Conservation (phyloP, 2,888 invertebrate genomes). For the Troilus luridus region DNA sequence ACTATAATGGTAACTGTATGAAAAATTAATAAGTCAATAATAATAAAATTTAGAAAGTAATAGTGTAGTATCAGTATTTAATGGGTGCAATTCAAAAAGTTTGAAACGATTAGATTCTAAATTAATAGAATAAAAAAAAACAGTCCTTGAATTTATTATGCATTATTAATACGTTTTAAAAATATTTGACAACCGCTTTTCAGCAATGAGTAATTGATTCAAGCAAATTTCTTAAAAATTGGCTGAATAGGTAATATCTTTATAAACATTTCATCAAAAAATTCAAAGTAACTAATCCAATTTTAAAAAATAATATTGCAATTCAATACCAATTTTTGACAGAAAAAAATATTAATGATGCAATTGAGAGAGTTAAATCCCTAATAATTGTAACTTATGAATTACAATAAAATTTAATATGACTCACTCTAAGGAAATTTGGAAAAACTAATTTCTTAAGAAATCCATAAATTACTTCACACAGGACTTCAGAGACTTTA, state of each 20-base stretch:
- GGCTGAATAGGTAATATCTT: neutral
- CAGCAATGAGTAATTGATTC: neutral
- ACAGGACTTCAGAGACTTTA: constrained; percentile 19
- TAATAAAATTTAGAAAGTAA: too few species aligned
- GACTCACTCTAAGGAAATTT: neutral
- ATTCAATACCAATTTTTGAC: neutral
- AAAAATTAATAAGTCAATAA: too few species aligned
- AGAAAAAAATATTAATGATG: neutral
- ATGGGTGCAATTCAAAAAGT: too few species aligned
- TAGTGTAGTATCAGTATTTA: too few species aligned
- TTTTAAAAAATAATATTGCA: neutral
- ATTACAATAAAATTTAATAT: neutral
- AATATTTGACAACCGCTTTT: neutral
- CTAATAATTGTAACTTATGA: neutral
- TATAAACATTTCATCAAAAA: neutral
- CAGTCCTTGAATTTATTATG: too few species aligned
- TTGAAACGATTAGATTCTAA: too few species aligned
- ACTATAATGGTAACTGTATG: too few species aligned
- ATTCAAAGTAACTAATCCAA: neutral
- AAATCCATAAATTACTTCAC: neutral
- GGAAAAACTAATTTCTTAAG: neutral
- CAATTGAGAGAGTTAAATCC: neutral
- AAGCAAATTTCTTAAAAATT: neutral
- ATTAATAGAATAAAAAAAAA: too few species aligned
- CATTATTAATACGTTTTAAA: neutral